phyloP scores from a whole-genome alignment of 2,797 vertebrate species.

The Agapornis canus region DNA sequence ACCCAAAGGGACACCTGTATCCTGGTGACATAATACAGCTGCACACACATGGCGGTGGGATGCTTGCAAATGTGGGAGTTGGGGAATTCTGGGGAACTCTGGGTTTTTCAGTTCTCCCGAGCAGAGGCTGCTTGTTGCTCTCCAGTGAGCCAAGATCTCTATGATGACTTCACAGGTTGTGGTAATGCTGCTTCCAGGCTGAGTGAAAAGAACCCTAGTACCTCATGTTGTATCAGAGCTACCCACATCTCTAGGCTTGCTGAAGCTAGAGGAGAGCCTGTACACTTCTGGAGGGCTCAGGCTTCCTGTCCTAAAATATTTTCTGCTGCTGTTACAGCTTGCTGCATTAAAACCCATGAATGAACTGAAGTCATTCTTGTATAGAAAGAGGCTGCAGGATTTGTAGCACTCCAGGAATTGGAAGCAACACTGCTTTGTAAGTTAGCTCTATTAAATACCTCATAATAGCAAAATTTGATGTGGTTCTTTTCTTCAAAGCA shows the following conservation, averaged over 20 bases:
- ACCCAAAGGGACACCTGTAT: not conserved
- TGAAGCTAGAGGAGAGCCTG: not conserved
- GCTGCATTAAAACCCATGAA: constrained; percentile 3
- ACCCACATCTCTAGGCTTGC: not conserved
- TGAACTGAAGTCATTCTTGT: not conserved
- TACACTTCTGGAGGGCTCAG: not conserved
- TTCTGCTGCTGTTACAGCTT: constrained; percentile 10
- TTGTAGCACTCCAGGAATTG: constrained; percentile 27
- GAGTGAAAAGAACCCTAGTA: not conserved
- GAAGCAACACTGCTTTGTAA: constrained; percentile 33
- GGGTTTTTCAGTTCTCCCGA: not conserved
- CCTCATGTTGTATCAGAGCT: not conserved
- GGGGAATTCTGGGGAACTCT: rapidly evolving
- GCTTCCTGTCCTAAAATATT: not conserved
- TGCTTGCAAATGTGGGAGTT: not conserved
- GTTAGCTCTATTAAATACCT: constrained; percentile 54
- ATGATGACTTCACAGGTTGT: not conserved
- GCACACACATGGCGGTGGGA: not conserved
- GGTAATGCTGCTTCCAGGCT: not conserved
- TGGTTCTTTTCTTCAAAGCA: not conserved
- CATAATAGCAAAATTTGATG: constrained; percentile 50
- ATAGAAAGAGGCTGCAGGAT: constrained; percentile 12
- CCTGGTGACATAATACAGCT: not conserved
- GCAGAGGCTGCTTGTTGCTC: not conserved
- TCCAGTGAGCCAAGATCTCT: not conserved